Evolutionary conservation across 2,113 vertebrate genomes (phyloP).

Genomic region (Corythoichthys intestinalis): DNA sequence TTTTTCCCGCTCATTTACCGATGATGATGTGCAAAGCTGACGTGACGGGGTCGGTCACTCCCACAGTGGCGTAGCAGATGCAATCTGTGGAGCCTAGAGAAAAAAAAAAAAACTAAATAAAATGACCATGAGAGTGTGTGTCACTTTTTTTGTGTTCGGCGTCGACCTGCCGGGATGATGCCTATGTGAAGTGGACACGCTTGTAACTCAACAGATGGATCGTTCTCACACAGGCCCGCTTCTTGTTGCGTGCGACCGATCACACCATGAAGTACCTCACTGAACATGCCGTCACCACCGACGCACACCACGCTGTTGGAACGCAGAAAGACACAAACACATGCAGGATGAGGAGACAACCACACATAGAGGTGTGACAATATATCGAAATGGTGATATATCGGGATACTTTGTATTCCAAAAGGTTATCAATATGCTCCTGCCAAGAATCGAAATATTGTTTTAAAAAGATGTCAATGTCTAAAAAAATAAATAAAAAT

Average conservation of each 20-base stretch:
- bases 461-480: too few species aligned
- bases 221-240: slow-evolving; percentile 70
- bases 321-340: slow-evolving; percentile 28
- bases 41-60: slow-evolving; percentile 74
- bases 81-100: slow-evolving; percentile 77
- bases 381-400: too few species aligned
- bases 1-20: slow-evolving; percentile 51
- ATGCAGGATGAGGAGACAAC: not conserved
- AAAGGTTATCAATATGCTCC: too few species aligned
- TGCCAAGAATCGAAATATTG: too few species aligned
- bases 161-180: slow-evolving; percentile 79
- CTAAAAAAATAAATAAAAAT: too few species aligned
- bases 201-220: slow-evolving; percentile 60
- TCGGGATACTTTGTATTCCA: too few species aligned
- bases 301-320: slow-evolving; percentile 77
- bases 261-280: slow-evolving; percentile 78
- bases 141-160: not conserved
- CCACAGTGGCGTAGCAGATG: slow-evolving; percentile 77
- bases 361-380: too few species aligned
- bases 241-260: slow-evolving; percentile 77
- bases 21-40: slow-evolving; percentile 78
- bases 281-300: slow-evolving; percentile 82
- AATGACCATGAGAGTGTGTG: not conserved
- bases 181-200: slow-evolving; percentile 77
- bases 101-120: not conserved